Evolutionary conservation across 2,113 vertebrate genomes (phyloP).

Genomic region (Gymnocephalus cernua): DNA sequence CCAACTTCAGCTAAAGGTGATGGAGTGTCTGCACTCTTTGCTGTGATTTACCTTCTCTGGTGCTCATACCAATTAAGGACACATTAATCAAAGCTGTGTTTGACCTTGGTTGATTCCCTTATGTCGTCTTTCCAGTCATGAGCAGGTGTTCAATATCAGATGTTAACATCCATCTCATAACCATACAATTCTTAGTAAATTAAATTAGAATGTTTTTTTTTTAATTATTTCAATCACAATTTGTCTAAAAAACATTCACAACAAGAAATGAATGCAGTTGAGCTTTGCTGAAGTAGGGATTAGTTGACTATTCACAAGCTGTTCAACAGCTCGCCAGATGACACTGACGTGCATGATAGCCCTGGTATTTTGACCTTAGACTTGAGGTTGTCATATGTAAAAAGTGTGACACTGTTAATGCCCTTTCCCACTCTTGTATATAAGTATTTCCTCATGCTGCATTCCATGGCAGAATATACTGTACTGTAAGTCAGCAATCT

Average conservation of each 20-base stretch:
- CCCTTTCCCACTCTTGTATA: conserved; percentile 24
- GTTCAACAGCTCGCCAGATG: not conserved
- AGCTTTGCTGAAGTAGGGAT: not conserved
- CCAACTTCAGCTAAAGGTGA: conserved; percentile 37
- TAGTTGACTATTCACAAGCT: conserved; percentile 3
- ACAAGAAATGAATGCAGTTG: not conserved
- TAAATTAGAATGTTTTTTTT: not conserved
- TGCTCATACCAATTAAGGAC: conserved; percentile 39
- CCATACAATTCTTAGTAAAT: not conserved
- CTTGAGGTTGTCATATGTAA: not conserved
- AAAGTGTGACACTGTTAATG: conserved; percentile 9
- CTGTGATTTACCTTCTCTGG: conserved; percentile 42
- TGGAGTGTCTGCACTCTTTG: conserved; percentile 29
- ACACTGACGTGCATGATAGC: not conserved
- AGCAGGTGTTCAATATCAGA: not conserved
- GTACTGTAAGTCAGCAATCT: conserved; percentile 45
- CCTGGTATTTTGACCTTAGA: not conserved
- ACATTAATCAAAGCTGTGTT: conserved; percentile 40
- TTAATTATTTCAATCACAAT: not conserved
- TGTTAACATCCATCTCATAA: not conserved
- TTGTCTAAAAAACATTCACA: not conserved
- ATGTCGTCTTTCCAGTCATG: not conserved
- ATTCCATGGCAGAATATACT: conserved; percentile 22
- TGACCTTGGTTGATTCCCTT: conserved; percentile 33
- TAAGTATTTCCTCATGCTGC: conserved; percentile 36